A percentile compares a stretch with the other conserved stretches of the same genome.
These are phyloP conservation scores for Meiosimyza decipiens DNA, from an alignment of 2,888 invertebrate species.

Conservation along the genomic window DNA sequence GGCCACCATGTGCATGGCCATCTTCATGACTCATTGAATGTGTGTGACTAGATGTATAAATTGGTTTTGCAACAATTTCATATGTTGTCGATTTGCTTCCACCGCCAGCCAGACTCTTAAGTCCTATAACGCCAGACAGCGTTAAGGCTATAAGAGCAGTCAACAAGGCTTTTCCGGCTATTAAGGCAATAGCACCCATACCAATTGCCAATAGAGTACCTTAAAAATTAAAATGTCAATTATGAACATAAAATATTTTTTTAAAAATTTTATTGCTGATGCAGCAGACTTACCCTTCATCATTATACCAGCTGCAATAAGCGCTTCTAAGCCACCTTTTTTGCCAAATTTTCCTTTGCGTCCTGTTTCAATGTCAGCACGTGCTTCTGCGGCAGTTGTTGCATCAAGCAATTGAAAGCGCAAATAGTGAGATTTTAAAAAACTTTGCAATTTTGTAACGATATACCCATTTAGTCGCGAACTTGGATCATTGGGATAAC, in stretches of 20 bases:
- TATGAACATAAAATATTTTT: not conserved
- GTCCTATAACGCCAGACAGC: conserved; percentile 79
- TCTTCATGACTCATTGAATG: conserved; percentile 74
- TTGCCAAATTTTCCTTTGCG: conserved; percentile 71
- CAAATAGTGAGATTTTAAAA: conserved; percentile 79
- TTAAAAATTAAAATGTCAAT: conserved; percentile 47
- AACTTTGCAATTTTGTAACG: conserved; percentile 76
- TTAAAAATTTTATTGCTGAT: not conserved
- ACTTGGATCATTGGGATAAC: conserved; percentile 80
- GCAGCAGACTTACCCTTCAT: conserved; percentile 70
- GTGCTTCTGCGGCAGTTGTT: conserved; percentile 71
- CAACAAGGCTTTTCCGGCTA: conserved; percentile 87
- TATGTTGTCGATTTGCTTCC: conserved; percentile 83
- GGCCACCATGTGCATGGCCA: conserved; percentile 63
- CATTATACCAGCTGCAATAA: conserved; percentile 72
- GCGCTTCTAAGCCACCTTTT: conserved; percentile 68
- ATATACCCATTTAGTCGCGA: conserved; percentile 81
- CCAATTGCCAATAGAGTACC: conserved; percentile 81
- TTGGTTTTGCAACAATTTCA: conserved; percentile 85
- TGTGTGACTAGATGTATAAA: conserved; percentile 76
- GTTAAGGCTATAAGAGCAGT: conserved; percentile 83
- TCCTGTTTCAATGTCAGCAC: conserved; percentile 69
- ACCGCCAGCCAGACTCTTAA: conserved; percentile 75
- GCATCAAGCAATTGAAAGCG: conserved; percentile 78
- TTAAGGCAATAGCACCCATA: conserved; percentile 78